Evolutionary conservation across 2,888 invertebrate species (phyloP).

Genomic region (Phalera bucephala): DNA sequence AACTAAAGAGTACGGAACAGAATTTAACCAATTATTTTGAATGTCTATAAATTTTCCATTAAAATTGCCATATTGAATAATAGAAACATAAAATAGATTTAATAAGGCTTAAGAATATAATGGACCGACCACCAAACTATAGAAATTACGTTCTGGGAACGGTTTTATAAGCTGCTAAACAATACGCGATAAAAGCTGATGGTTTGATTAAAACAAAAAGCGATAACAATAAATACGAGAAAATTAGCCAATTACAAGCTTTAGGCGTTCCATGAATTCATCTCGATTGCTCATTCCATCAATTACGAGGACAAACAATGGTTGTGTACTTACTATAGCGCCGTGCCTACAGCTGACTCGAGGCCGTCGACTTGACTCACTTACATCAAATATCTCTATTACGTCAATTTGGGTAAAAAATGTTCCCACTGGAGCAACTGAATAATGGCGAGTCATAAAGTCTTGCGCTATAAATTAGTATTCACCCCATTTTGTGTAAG

Average conservation of each 20-base stretch:
- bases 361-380: too few relatives aligned
- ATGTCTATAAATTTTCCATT: too few relatives aligned
- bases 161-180: slow-evolving; percentile 19
- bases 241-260: slow-evolving; percentile 41
- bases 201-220: slow-evolving; percentile 36
- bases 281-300: slow-evolving; percentile 25
- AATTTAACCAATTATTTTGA: too few relatives aligned
- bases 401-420: slow-evolving; percentile 1
- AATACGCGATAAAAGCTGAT: slow-evolving; percentile 18
- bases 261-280: slow-evolving; percentile 29
- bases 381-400: slow-evolving; percentile 3
- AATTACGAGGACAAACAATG: slow-evolving; percentile 21
- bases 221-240: slow-evolving; percentile 35
- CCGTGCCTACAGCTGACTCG: background rate
- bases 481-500: slow-evolving; percentile 1
- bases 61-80: too few relatives aligned
- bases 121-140: background rate
- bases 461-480: slow-evolving; percentile 4
- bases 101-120: too few relatives aligned
- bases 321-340: slow-evolving; percentile 3
- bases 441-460: slow-evolving; percentile 1
- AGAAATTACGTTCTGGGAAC: slow-evolving; percentile 4
- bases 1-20: too few relatives aligned
- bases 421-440: slow-evolving; percentile 1
- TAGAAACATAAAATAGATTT: too few relatives aligned